Percentiles rank a stretch among this genome's conserved stretches.
phyloP scores from a whole-genome alignment of 53 echinoderm and acorn worm genomes.

The Hippasteria phrygiana region DNA sequence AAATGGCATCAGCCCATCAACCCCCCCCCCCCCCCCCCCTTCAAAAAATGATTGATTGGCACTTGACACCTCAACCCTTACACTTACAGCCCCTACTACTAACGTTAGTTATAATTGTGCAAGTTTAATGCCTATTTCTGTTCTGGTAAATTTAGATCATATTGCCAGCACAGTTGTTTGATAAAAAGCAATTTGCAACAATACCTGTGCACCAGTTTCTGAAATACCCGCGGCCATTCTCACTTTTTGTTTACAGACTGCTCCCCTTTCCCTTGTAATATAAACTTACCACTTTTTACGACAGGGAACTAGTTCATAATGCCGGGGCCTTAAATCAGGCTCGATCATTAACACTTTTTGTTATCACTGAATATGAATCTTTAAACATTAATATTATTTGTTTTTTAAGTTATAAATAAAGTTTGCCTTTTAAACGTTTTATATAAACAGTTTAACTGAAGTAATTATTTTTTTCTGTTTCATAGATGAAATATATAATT shows the following conservation, averaged over 20 bases:
- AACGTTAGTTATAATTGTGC: no score
- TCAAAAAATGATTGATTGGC: no score
- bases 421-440: no score
- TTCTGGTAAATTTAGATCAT: neutral
- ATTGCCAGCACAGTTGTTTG: neutral
- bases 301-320: neutral
- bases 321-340: neutral
- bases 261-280: neutral
- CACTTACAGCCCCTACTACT: no score
- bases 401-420: no score
- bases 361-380: neutral
- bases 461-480: no score
- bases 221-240: conserved; percentile 70
- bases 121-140: neutral
- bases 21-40: no score
- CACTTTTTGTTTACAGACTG: neutral
- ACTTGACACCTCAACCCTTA: no score
- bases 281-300: neutral
- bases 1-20: no score
- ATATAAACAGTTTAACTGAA: no score
- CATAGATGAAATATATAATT: no score
- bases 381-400: neutral
- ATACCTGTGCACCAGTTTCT: conserved; percentile 74
- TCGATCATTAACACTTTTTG: neutral
- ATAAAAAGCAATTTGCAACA: no score